Evolutionary conservation across 1,140 invertebrate species (phyloP).

Genomic region (Cydia amplana): DNA sequence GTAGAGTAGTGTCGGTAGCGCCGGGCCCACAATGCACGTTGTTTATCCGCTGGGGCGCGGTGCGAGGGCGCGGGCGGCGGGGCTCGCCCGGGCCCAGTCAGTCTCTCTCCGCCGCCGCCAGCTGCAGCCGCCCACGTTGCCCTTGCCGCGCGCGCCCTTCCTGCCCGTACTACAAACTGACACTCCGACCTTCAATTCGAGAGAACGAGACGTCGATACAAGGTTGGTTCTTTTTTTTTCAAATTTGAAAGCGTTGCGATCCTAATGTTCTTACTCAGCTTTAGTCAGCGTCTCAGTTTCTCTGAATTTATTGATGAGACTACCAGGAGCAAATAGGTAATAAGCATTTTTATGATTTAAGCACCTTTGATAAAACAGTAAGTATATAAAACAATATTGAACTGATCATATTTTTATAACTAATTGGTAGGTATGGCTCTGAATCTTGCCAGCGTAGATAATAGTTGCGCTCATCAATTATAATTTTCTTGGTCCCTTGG

Average conservation of each 20-base stretch:
- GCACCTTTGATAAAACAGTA: background rate
- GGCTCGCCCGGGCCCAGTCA: slow-evolving; percentile 73
- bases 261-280: slow-evolving; percentile 39
- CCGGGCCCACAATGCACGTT: slow-evolving; percentile 76
- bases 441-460: background rate
- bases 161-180: slow-evolving; percentile 57
- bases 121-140: slow-evolving; percentile 52
- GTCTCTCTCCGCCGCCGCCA: slow-evolving; percentile 62
- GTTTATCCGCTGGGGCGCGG: slow-evolving; percentile 74
- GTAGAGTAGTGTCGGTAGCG: slow-evolving; percentile 49
- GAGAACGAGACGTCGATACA: slow-evolving; percentile 75
- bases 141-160: slow-evolving; percentile 57
- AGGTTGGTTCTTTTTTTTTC: slow-evolving; percentile 59
- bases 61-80: slow-evolving; percentile 56
- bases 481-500: background rate
- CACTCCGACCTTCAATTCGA: slow-evolving; percentile 73
- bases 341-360: background rate
- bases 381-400: background rate
- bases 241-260: slow-evolving; percentile 38
- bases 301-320: slow-evolving; percentile 29
- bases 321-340: background rate
- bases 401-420: background rate
- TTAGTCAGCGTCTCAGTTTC: slow-evolving; percentile 30
- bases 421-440: background rate
- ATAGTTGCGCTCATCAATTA: background rate